Conservation (phyloP, 2,113 vertebrate genomes). For the Stegastes partitus region DNA sequence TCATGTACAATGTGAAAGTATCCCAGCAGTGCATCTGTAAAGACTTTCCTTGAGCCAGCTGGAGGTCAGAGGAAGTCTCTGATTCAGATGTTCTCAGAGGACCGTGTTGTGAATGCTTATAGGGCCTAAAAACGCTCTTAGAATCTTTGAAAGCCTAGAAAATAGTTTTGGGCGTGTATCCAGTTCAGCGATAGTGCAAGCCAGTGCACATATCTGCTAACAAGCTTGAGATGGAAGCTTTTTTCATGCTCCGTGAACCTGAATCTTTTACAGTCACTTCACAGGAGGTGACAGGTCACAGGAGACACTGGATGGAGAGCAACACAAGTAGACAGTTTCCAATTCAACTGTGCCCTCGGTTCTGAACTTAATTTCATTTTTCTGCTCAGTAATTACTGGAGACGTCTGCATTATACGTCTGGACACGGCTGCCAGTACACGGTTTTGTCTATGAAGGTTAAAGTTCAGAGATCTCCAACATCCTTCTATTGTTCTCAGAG, state of each 20-base stretch:
- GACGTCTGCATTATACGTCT: slow-evolving; percentile 9
- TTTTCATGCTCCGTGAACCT: not conserved
- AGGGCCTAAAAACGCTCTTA: not conserved
- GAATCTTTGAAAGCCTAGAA: not conserved
- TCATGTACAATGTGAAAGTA: not conserved
- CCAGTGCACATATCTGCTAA: not conserved
- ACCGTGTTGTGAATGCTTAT: not conserved
- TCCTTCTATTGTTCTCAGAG: slow-evolving; percentile 77
- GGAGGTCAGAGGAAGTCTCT: slow-evolving; percentile 47
- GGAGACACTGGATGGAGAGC: not conserved
- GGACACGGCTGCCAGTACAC: slow-evolving; percentile 38
- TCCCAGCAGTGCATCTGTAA: slow-evolving; percentile 4
- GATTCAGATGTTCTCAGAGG: not conserved
- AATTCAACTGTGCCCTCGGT: not conserved
- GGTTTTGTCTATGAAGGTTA: slow-evolving; percentile 45
- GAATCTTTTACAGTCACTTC: not conserved
- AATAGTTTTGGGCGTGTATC: not conserved
- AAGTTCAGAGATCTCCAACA: slow-evolving; percentile 71
- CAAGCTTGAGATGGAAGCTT: not conserved
- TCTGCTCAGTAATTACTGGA: not conserved
- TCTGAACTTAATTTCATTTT: not conserved
- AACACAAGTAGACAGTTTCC: not conserved
- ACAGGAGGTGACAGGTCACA: not conserved
- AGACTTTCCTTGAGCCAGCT: slow-evolving; percentile 33
- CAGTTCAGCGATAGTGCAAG: not conserved